phyloP scores from a whole-genome alignment of 2,113 vertebrate species.

The Cryptotis parvus region DNA sequence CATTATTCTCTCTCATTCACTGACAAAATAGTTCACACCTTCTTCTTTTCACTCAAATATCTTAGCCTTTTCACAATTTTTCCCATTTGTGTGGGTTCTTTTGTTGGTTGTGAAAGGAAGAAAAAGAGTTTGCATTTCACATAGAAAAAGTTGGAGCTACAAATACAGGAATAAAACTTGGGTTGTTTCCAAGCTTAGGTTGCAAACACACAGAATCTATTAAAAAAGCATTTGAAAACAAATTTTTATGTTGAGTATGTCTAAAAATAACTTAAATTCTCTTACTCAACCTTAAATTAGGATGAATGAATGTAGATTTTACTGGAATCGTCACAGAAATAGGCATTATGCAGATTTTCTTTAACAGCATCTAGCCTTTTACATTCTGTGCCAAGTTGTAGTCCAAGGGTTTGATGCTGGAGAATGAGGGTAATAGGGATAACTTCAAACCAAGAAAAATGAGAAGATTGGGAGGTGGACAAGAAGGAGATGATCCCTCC shows the following conservation, averaged over 20 bases:
- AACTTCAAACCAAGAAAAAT: neutral
- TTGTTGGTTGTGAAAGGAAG: neutral
- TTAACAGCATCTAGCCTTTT: neutral
- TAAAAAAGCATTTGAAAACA: no score
- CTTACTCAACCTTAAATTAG: neutral
- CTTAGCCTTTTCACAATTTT: neutral
- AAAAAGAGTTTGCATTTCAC: neutral
- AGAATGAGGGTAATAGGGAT: neutral
- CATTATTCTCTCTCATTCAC: neutral
- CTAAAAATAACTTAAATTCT: no score
- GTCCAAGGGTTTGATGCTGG: neutral
- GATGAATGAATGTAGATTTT: neutral
- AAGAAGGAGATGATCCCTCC: neutral
- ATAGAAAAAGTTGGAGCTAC: neutral
- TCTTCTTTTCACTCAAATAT: neutral
- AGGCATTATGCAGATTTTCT: neutral
- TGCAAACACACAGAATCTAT: no score
- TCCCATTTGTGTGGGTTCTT: neutral
- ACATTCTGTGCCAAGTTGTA: neutral
- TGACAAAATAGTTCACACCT: neutral
- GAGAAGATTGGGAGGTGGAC: neutral
- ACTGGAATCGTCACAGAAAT: neutral
- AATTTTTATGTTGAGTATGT: no score
- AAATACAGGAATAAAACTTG: neutral
- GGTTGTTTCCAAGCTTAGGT: neutral